Conservation (phyloP, 35 echinoderm and acorn worm genomes). For the Anneissia japonica region DNA sequence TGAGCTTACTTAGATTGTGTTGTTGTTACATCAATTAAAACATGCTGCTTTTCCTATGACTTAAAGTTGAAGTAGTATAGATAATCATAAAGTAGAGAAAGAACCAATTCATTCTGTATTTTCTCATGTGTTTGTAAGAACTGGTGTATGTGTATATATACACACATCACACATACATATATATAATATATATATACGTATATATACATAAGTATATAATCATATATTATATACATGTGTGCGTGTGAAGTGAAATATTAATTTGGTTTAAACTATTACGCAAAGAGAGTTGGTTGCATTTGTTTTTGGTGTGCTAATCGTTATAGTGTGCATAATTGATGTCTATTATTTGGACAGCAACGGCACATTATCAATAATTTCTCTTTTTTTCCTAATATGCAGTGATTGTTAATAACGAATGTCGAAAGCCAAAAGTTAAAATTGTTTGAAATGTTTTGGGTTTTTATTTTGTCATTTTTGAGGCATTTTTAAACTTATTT, state of each 20-base stretch:
- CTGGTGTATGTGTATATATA: too few relatives aligned
- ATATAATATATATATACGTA: too few relatives aligned
- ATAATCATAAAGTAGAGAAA: background rate
- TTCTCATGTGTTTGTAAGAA: background rate
- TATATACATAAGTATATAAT: too few relatives aligned
- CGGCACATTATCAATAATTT: background rate
- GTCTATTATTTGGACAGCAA: background rate
- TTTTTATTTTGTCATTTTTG: background rate
- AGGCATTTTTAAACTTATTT: background rate
- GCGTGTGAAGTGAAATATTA: background rate
- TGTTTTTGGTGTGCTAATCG: background rate
- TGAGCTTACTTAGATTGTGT: background rate
- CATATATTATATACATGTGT: background rate
- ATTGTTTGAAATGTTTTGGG: background rate
- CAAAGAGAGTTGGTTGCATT: background rate
- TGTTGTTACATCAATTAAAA: background rate
- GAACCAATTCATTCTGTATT: background rate
- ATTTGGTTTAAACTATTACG: background rate
- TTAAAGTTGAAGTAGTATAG: background rate
- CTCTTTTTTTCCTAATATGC: background rate
- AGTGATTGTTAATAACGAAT: background rate
- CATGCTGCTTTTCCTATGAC: background rate
- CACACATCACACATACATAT: too few relatives aligned
- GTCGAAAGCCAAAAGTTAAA: background rate
- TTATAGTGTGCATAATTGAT: background rate